phyloP scores from a whole-genome alignment of 2,888 invertebrate genomes.

The Mythimna vitellina region DNA sequence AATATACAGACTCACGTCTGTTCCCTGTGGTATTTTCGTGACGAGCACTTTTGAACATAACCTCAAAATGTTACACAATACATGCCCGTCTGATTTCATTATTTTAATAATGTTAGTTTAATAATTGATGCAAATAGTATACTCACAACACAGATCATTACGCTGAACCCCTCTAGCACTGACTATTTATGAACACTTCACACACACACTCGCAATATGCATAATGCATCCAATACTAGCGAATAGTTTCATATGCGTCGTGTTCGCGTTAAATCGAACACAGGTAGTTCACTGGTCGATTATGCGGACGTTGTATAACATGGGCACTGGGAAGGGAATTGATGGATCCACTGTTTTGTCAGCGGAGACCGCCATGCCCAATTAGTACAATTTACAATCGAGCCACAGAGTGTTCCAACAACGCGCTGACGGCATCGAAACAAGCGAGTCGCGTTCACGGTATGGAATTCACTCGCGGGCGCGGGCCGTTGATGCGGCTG shows the following conservation, averaged over 20 bases:
- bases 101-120: slow-evolving; percentile 67
- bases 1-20: slow-evolving; percentile 62
- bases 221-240: slow-evolving; percentile 83
- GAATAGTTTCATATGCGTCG: slow-evolving; percentile 79
- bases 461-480: slow-evolving; percentile 84
- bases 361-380: slow-evolving; percentile 86
- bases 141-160: slow-evolving; percentile 87
- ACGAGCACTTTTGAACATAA: slow-evolving; percentile 80
- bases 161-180: slow-evolving; percentile 83
- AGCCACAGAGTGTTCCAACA: slow-evolving; percentile 83
- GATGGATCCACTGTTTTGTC: slow-evolving; percentile 85
- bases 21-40: slow-evolving; percentile 69
- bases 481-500: slow-evolving; percentile 81
- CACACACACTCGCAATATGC: slow-evolving; percentile 85
- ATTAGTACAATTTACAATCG: slow-evolving; percentile 89
- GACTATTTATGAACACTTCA: slow-evolving; percentile 88
- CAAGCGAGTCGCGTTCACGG: slow-evolving; percentile 87
- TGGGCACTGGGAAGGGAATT: slow-evolving; percentile 79
- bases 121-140: slow-evolving; percentile 72
- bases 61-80: slow-evolving; percentile 82
- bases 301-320: slow-evolving; percentile 79
- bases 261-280: slow-evolving; percentile 75
- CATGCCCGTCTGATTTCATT: slow-evolving; percentile 58
- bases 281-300: slow-evolving; percentile 80
- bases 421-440: slow-evolving; percentile 88